Evolutionary conservation across 1,140 invertebrate species (phyloP), one percentile per base, ranked within the genome.

Genomic region (Colletes gigas): DNA sequence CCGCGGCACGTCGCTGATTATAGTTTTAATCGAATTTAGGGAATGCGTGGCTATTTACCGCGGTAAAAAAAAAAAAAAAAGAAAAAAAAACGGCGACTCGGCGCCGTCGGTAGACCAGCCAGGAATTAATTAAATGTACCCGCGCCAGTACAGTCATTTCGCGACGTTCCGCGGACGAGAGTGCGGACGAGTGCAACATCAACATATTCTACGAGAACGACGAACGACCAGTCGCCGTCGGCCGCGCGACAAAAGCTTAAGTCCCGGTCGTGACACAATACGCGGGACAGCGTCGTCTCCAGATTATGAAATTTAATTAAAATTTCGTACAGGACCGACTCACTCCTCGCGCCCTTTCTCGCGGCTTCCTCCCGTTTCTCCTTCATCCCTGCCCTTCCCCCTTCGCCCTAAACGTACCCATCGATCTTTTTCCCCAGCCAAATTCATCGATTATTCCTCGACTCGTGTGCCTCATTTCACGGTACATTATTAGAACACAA

Each of bases 261-360:
- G 85, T 87, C 82, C 80, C 84, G 79, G 68, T 78, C 21, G 12
- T 66, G 54, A 47, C 57, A 78, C 67, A 83, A 87, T 86, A 60
- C 70, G 52, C 30, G 82, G 70, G 82, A 86, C 84, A 57, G 55
- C 73, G 76, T 80, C 77, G 60, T 78, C 73, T 81, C 81, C 59
- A 66, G 81, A 87, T 86, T 81, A 78, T 85, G 88, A 87, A 88
- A 89, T 90, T 89, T 89, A 87, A 89, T 89, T 89, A 89, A 90
- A 88, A 90, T 88, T 89, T 89, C 81, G 83, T 84, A 72, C 78
- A 68, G 60, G 21, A 59, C 54, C 54, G 39, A 15, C 68, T 71
- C 76, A 50, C 44, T 68, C 62, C 19, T 41, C 19, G 14, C 68
- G 3, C 14, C 54, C 47, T 59, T 39, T 50, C 57, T 52, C 41